A percentile compares a stretch with the other conserved stretches of the same genome.
Evolutionary conservation across 35 echinoderm and acorn worm genomes (phyloP).

Genomic region (Amphiura filiformis): DNA sequence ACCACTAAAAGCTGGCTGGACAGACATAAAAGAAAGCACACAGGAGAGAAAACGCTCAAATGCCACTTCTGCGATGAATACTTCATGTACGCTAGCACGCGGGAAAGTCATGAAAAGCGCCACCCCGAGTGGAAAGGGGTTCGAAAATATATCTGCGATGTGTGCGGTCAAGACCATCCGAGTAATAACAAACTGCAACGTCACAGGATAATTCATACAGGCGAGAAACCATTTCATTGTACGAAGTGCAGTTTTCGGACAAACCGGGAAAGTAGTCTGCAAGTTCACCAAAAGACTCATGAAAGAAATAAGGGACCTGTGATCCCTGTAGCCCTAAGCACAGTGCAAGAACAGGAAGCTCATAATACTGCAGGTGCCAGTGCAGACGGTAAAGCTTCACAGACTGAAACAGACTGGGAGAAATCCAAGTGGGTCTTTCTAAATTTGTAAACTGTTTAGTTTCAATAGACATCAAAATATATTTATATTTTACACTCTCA

Average conservation of each 20-base stretch:
- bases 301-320: no score
- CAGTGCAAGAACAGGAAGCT: no score
- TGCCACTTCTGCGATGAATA: neutral
- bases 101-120: neutral
- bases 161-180: neutral
- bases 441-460: no score
- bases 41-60: neutral
- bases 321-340: no score
- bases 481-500: no score
- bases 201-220: constrained; percentile 43
- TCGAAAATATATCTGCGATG: neutral
- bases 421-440: no score
- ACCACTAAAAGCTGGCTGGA: neutral
- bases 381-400: no score
- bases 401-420: no score
- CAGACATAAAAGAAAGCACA: neutral
- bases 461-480: no score
- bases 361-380: no score
- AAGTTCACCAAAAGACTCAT: neutral
- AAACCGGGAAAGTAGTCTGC: neutral
- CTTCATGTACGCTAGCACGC: neutral
- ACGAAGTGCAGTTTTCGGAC: neutral
- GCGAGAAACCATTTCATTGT: constrained; percentile 40
- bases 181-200: neutral
- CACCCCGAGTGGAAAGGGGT: neutral